phyloP scores from a whole-genome alignment of 2,113 vertebrate genomes.

The Azemiops feae region DNA sequence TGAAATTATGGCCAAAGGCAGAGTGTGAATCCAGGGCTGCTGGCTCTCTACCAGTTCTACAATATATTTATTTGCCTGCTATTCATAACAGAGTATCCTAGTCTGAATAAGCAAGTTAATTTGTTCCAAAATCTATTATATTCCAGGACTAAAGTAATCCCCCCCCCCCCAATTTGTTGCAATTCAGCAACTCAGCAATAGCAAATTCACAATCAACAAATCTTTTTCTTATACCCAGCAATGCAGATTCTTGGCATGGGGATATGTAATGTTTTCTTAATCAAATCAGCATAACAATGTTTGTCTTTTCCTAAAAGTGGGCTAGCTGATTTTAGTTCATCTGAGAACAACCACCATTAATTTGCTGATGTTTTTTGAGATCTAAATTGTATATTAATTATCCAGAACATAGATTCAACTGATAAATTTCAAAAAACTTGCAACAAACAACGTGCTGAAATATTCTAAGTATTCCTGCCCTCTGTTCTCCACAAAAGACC shows the following conservation, averaged over 20 bases:
- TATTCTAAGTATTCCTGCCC: slow-evolving; percentile 1
- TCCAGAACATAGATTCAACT: slow-evolving; percentile 44
- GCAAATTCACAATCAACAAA: background rate
- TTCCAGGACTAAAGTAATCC: background rate
- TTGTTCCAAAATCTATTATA: background rate
- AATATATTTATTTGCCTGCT: background rate
- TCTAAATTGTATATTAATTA: slow-evolving; percentile 58
- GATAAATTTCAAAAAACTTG: slow-evolving; percentile 34
- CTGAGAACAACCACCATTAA: slow-evolving; percentile 55
- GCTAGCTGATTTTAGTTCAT: slow-evolving; percentile 48
- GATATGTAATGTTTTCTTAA: background rate
- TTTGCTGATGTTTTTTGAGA: slow-evolving; percentile 31
- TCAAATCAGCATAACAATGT: slow-evolving; percentile 16
- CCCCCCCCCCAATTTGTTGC: background rate
- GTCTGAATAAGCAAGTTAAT: background rate
- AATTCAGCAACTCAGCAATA: background rate
- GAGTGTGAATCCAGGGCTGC: background rate
- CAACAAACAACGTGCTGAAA: slow-evolving; percentile 31
- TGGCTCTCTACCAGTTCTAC: background rate
- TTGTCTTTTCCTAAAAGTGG: slow-evolving; percentile 56
- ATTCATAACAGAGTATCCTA: background rate
- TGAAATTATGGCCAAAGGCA: background rate
- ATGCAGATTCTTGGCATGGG: slow-evolving; percentile 19
- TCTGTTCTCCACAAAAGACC: background rate
- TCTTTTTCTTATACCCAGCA: slow-evolving; percentile 23